phyloP scores from a whole-genome alignment of 2,888 invertebrate genomes.

The Siphlonurus alternatus region DNA sequence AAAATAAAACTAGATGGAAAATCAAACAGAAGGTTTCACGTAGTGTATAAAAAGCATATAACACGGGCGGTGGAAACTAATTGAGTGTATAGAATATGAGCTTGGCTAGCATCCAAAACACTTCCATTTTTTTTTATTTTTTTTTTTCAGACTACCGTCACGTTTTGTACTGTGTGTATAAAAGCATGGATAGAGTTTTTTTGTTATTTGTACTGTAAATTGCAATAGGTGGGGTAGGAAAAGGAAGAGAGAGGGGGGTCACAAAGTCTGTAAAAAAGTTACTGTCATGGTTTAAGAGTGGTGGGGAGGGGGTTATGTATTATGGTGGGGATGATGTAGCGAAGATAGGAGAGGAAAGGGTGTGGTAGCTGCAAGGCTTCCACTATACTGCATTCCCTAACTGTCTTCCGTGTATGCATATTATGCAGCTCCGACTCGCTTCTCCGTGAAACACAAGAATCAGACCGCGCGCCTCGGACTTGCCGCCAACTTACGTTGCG shows the following conservation, averaged over 20 bases:
- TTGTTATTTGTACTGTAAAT: neutral
- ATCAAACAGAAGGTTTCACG: no score
- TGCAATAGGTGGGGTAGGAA: neutral
- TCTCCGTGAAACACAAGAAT: constrained; percentile 12
- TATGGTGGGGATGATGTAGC: neutral
- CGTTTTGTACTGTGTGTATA: neutral
- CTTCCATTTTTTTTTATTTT: neutral
- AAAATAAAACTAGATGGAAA: no score
- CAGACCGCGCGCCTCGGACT: constrained; percentile 16
- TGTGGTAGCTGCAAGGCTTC: neutral
- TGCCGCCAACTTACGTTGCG: constrained; percentile 15
- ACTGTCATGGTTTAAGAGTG: neutral
- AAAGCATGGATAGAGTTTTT: neutral
- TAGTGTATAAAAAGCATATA: neutral
- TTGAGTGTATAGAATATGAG: neutral
- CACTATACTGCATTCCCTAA: neutral
- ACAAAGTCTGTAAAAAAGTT: no score
- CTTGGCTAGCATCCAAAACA: neutral
- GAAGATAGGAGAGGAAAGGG: neutral
- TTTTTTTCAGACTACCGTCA: neutral
- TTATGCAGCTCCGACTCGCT: constrained; percentile 10
- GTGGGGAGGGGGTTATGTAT: neutral
- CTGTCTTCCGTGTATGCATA: neutral
- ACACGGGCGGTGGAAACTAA: neutral
- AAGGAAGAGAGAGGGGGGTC: neutral